Evolutionary conservation across 2,113 vertebrate genomes (phyloP).

Genomic region (Bucco capensis): DNA sequence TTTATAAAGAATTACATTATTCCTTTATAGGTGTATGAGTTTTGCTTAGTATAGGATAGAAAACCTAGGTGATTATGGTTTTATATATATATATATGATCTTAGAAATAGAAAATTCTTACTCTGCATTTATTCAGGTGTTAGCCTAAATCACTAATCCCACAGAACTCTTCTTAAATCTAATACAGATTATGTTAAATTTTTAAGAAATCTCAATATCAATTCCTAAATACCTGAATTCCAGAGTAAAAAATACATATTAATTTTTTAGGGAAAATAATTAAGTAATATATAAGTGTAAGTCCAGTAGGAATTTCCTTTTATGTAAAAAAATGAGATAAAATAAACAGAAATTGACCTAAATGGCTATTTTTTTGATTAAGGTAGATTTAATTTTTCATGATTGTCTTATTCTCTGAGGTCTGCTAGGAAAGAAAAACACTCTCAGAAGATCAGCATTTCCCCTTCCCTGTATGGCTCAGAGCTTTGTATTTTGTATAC

Average conservation of each 20-base stretch:
- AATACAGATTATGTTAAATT: not conserved
- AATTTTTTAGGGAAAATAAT: not conserved
- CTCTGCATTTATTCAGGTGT: not conserved
- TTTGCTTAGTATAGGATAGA: not conserved
- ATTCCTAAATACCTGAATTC: not conserved
- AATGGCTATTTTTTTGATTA: not conserved
- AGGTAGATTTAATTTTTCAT: not conserved
- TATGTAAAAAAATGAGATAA: not conserved
- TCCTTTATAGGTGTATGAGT: not conserved
- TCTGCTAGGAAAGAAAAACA: not conserved
- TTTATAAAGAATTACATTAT: not conserved
- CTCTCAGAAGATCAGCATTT: not conserved
- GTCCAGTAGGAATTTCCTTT: not conserved
- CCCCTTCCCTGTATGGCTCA: not conserved
- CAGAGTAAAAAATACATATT: not conserved
- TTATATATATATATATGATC: not conserved
- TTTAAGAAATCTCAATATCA: not conserved
- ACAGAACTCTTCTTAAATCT: not conserved
- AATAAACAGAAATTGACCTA: not conserved
- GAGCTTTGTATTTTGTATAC: not conserved
- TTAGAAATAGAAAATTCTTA: constrained; percentile 7
- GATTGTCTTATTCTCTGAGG: not conserved
- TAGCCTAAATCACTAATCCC: not conserved
- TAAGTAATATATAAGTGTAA: not conserved
- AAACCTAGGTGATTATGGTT: not conserved